phyloP scores from a whole-genome alignment of 2,888 invertebrate genomes.

The Hypomecis atomaria region DNA sequence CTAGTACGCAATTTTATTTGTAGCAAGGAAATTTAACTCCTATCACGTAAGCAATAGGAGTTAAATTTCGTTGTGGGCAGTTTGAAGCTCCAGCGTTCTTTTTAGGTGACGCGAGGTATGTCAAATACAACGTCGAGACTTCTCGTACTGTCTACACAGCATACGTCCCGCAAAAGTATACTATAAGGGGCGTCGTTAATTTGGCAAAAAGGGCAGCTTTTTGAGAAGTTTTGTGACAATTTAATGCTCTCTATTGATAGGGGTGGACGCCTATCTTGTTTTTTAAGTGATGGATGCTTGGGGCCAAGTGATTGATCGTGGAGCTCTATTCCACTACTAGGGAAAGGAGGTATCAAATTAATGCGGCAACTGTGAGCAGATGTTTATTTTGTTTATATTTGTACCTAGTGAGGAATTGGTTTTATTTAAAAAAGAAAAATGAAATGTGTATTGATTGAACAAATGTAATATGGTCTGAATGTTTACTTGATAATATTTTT shows the following conservation, averaged over 20 bases:
- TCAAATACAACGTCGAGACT: slow-evolving; percentile 2
- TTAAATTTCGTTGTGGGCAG: too few relatives aligned
- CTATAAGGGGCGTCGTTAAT: slow-evolving; percentile 46
- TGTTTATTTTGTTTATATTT: background rate
- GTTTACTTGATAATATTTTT: too few relatives aligned
- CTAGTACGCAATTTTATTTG: too few relatives aligned
- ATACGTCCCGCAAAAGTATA: slow-evolving; percentile 28
- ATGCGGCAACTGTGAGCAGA: slow-evolving; percentile 3
- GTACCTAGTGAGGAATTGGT: too few relatives aligned
- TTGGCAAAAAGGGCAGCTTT: slow-evolving; percentile 51
- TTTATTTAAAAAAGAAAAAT: too few relatives aligned
- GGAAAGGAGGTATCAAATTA: slow-evolving; percentile 5
- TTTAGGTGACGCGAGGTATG: too few relatives aligned
- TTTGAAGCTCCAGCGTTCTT: too few relatives aligned
- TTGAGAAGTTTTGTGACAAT: slow-evolving; percentile 49
- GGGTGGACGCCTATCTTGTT: slow-evolving; percentile 39
- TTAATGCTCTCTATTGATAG: slow-evolving; percentile 51
- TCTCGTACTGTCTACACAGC: slow-evolving; percentile 21
- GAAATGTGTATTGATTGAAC: too few relatives aligned
- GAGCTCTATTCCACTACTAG: background rate
- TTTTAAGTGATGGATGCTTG: slow-evolving; percentile 40
- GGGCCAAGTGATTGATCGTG: slow-evolving; percentile 41
- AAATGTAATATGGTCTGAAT: too few relatives aligned
- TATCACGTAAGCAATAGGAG: too few relatives aligned
- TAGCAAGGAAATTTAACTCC: too few relatives aligned